These are phyloP conservation scores for Nomada fabriciana DNA, from an alignment of 2,888 invertebrate genomes.

Conservation along the genomic window DNA sequence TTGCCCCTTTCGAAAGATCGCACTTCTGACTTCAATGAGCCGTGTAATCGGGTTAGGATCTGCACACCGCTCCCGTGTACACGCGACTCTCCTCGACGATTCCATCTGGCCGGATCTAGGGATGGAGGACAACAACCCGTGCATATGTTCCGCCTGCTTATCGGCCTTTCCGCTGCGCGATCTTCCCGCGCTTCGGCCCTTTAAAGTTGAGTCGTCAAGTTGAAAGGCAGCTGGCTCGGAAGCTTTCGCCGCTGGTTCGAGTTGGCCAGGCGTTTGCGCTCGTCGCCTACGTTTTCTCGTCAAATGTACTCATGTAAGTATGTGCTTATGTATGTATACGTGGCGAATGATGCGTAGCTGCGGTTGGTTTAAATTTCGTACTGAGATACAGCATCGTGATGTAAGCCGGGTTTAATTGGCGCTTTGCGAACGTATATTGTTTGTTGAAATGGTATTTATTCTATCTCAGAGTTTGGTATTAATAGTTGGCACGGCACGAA, in stretches of 20 bases:
- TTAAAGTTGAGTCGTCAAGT: constrained; percentile 4
- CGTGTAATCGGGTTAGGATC: constrained; percentile 84
- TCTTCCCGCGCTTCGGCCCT: neutral
- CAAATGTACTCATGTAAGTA: neutral
- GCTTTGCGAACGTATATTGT: too few relatives aligned
- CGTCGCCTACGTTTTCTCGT: neutral
- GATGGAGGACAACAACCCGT: constrained; percentile 18
- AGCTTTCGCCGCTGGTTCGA: constrained; percentile 14
- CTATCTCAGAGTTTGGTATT: too few relatives aligned
- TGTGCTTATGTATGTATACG: too few relatives aligned
- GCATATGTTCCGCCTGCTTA: constrained; percentile 42
- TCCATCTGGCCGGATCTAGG: constrained; percentile 76
- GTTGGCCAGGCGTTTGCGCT: neutral
- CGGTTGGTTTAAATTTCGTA: neutral
- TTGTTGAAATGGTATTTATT: too few relatives aligned
- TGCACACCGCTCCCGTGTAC: constrained; percentile 71
- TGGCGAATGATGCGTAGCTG: neutral
- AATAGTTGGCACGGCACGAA: too few relatives aligned
- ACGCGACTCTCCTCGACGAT: constrained; percentile 74
- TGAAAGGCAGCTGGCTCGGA: constrained; percentile 21
- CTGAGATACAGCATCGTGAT: too few relatives aligned
- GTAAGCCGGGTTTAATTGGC: too few relatives aligned
- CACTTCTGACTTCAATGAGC: constrained; percentile 84
- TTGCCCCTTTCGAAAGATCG: constrained; percentile 82
- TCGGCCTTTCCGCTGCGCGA: neutral